Base-by-base conservation (phyloP, 2,113 vertebrate species). In the Lycocorax pyrrhopterus region DNA sequence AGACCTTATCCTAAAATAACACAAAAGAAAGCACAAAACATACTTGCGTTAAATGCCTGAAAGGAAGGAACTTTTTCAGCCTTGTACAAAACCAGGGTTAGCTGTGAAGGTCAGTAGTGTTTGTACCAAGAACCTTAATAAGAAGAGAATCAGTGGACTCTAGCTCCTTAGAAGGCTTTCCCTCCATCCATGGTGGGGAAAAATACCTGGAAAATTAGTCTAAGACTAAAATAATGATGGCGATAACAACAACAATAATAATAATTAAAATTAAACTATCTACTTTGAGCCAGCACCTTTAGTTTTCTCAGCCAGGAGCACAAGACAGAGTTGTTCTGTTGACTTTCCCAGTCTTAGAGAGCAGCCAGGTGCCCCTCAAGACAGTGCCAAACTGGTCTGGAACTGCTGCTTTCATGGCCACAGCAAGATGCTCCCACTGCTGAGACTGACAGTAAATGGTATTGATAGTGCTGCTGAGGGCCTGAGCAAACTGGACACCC, bases 21-120 rank as follows among this genome's bases (percentile, higher is more conserved):
- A 6, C 52, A 62, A 84, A 37, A 33, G 64, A 76, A 83, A 93
- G 58, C 76, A 91, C 74, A 90, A 84, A 93, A 78, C 43, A 62
- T n/a, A 43, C 47, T 63, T 43, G 14, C 16, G 22, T 75, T 67
- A 71, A 84, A 86, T 44, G 44, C 35, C 53, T 73, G 37, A 84
- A 82, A 71, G 39, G 21, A 91, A 84, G 44, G 27, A 58, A 53
- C 6, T n/a, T 68, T 72, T 93, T 43, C 53, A 90, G 67, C 29
- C 23, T 82, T 72, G 6, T 76, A 60, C 56, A 89, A 67, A 71
- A 94, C 4, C 43, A 51, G 39, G 25, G 64, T 68, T 82, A 64
- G 22, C 41, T 72, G 41, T 69, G 27, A 58, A 79, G 41, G 46
- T 79, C 53, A 69, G 62, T 15, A 60, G 27, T 16, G 22, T 71